Base-by-base conservation (phyloP, 2,888 invertebrate genomes). In the Tortricodes alternella region DNA sequence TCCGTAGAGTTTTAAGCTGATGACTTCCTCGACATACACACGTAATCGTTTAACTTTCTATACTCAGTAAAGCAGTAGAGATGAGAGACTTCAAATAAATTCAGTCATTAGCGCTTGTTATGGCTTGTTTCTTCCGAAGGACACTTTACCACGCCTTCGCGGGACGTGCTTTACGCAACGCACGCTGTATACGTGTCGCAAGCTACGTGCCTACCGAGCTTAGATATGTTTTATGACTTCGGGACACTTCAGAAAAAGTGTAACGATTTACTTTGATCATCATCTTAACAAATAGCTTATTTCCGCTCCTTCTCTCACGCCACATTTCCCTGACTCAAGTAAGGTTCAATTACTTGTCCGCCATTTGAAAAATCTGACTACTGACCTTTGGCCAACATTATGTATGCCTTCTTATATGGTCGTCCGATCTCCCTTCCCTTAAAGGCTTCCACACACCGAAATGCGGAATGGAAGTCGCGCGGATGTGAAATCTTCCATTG, bases 151-250 rank as follows among this genome's bases (percentile, higher is more conserved):
- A 66, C 66, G 63, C 62, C 64, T 64, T 53, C 49, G 51, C 58
- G 59, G 61, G 60, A 62, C 64, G 60, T 68, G 69, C 61, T 61
- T 73, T 74, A 66, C 66, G 66, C 69, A 72, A 71, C 48, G 46
- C 32, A 21, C 41, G 29, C 41, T 24, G 18, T 37, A 21, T 41
- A 15, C 53, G 35, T 62, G 60, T 60, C 59, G 64, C 62, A 65
- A 64, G 53, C n/a, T 52, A 56, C 55, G 49, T 50, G 59, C 21
- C 37, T 46, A 24, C 38, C 41, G 50, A 39, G 34, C 56, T 46
- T 46, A 44, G 44, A 46, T 21, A 46, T 56, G 50, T 32, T 38
- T 50, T 50, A 56, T 53, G 38, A 38, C 21, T 53, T 29, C 3
- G 44, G 21, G 38, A 44, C 18, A 32, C 41, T 57, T 50, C 23